Evolutionary conservation across 2,888 invertebrate species (phyloP).

Genomic region (Eupithecia dodoneata): DNA sequence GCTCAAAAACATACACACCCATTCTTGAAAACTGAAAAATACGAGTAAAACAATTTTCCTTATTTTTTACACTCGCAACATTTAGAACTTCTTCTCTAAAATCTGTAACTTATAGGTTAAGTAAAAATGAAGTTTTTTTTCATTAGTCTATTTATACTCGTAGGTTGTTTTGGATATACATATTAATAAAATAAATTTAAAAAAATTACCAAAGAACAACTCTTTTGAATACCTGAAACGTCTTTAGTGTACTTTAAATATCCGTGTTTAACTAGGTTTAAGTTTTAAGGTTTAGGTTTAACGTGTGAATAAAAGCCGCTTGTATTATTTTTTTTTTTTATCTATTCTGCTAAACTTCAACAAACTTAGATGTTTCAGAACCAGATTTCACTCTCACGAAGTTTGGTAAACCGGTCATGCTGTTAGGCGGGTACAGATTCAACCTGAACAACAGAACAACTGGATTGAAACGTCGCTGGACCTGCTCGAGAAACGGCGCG

Average conservation of each 20-base stretch:
- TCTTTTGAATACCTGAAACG: not conserved
- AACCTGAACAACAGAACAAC: slow-evolving; percentile 24
- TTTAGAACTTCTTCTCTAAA: not conserved
- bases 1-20: not conserved
- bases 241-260: not conserved
- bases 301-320: not conserved
- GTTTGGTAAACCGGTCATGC: slow-evolving; percentile 26
- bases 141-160: not conserved
- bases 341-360: not conserved
- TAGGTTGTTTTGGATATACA: not conserved
- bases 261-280: no score
- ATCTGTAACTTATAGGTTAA: not conserved
- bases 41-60: not conserved
- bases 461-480: slow-evolving; percentile 5
- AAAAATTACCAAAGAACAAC: not conserved
- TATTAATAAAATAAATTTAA: not conserved
- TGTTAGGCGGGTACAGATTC: slow-evolving; percentile 21
- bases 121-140: not conserved
- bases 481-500: not conserved
- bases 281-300: no score
- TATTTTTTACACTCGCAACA: not conserved
- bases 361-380: slow-evolving; percentile 15
- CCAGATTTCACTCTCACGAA: slow-evolving; percentile 19
- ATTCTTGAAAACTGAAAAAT: not conserved
- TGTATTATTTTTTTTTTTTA: no score